Percentiles rank a stretch among this genome's conserved stretches.
phyloP scores from a whole-genome alignment of 2,797 vertebrate genomes.

The Cyprinodon diabolis region DNA sequence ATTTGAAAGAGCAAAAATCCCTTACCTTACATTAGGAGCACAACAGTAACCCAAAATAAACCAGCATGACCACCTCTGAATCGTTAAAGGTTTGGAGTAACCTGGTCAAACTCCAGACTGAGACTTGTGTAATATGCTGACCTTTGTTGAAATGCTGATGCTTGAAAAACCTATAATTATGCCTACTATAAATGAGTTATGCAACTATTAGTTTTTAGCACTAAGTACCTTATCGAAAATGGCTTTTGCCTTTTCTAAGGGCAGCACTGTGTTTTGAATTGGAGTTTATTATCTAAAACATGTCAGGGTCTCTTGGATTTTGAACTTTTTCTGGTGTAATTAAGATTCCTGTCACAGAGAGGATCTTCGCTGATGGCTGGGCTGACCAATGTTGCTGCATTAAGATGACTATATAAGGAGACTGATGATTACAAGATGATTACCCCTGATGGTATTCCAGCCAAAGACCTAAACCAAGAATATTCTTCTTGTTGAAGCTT shows the following conservation, averaged over 20 bases:
- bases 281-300: background rate
- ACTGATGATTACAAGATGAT: too few relatives aligned
- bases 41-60: background rate
- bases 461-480: too few relatives aligned
- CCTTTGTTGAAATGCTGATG: background rate
- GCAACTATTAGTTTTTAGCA: background rate
- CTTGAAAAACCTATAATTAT: background rate
- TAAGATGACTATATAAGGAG: too few relatives aligned
- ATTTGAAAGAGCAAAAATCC: background rate
- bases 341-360: too few relatives aligned
- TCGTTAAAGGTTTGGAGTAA: background rate
- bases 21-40: background rate
- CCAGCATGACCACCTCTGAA: background rate
- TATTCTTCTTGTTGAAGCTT: too few relatives aligned
- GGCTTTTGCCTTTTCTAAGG: background rate
- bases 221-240: background rate
- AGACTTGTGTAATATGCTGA: background rate
- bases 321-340: too few relatives aligned
- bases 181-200: background rate
- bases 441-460: too few relatives aligned
- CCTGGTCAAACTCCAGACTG: background rate
- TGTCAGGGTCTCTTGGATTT: too few relatives aligned
- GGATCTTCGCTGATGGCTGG: too few relatives aligned
- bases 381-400: too few relatives aligned
- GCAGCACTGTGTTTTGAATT: background rate